Base-by-base conservation (phyloP, 1,140 invertebrate genomes). In the Chrysomallon squamiferum region DNA sequence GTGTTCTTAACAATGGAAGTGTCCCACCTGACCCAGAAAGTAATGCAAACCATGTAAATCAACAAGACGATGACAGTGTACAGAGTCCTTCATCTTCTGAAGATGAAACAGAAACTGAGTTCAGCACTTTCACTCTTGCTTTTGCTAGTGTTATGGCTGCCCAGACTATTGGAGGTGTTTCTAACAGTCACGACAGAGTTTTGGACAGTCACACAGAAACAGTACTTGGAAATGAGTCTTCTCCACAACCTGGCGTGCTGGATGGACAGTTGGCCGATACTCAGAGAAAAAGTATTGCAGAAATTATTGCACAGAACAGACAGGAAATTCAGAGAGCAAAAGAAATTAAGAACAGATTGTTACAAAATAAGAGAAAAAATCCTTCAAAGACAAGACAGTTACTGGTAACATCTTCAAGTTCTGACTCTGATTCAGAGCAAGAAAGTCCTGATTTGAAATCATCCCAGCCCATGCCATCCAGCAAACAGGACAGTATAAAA, bases 261-360 rank as follows among this genome's bases (percentile, higher is more conserved):
- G 38, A 65, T 41, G 50, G 32, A 13, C 27, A 62, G 18, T 22
- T 47, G 18, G 29, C 45, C 6, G 50, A 59, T 41, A 20, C 22
- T 33, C 57, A 38, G 57, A 35, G 27, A 22, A 70, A 66, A 41
- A 77, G 74, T 63, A 84, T 84, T 64, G 79, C 79, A 13, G 69
- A 80, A 56, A 59, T 82, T 13, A 83, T 83, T 52, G 77, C 75
- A 29, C 65, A 80, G 57, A 85, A 80, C 43, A 57, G 80, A 9
- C 70, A 74, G 33, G 65, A 69, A 57, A 62, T 66, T 52, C 66
- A 69, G 60, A 72, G 45, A 59, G 63, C 49, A 38, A 60, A 56
- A 22, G 54, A 76, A 63, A 66, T 30, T 52, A 69, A 65, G 59
- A 30, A 65, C 27, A 62, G 54, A 60, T 30, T 29, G 11, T 35